Base-by-base conservation (phyloP, 2,888 invertebrate species). In the Leptarthrus brevirostris region DNA sequence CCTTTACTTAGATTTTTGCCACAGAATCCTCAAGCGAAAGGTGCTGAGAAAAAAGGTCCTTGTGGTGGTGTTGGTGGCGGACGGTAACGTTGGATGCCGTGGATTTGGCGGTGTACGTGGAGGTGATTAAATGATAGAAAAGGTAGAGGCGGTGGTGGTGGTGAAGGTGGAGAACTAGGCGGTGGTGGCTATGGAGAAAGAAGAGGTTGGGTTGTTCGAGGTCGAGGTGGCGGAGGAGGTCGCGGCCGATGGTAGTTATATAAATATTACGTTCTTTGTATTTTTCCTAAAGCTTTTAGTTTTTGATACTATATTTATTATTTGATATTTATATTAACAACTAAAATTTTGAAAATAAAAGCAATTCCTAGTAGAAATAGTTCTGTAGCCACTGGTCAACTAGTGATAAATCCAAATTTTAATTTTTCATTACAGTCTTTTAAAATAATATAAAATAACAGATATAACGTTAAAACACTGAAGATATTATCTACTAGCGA, bases 1-100 rank as follows among this genome's bases (percentile, higher is more conserved):
- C n/a, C n/a, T n/a, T n/a, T n/a, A n/a, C n/a, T n/a, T 80, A 89
- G 96, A 83, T 97, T 97, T 86, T 86, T 96, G 49, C 94, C 94
- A 0, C 90, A 89, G 82, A 88, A 92, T 1, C 90, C 92, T 34
- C 90, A 92, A 20, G 88, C 87, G 52, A 89, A 88, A 80, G 88
- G 90, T 83, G 88, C 1, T 77, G 79, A 22, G 78, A 79, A 12
- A 81, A 81, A 69, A 52, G 81, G 82, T 14, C 75, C 79, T 14
- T 76, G 79, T 18, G 79, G 80, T 3, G 77, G 79, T 6, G 79
- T 82, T n/a, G 81, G 82, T n/a, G 79, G 83, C 14, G 79, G 82
- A 12, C 64, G 78, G 49, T 26, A 79, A 83, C 12, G 82, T 86
- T 0, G 81, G 85, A 26, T 79, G 84, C 5, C 82, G 85, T 5